phyloP scores from a whole-genome alignment of 2,888 invertebrate species.

The Crossocerus cetratus region DNA sequence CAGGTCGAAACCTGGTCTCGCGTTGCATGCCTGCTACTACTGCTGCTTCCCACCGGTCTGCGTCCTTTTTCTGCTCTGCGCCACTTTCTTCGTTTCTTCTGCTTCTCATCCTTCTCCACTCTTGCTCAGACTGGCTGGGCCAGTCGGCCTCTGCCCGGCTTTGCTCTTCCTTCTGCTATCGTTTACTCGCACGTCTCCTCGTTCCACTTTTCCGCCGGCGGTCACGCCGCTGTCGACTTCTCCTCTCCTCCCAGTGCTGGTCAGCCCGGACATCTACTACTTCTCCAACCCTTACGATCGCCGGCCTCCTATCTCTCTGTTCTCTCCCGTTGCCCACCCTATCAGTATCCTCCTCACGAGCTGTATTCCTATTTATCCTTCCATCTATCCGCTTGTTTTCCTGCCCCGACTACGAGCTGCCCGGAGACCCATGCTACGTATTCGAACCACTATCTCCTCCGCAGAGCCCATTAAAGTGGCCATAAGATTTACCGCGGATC shows the following conservation, averaged over 20 bases:
- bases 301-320: background rate
- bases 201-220: background rate
- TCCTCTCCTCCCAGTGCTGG: too few species aligned
- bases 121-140: background rate
- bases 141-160: background rate
- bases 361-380: slow-evolving; percentile 11
- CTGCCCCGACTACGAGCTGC: slow-evolving; percentile 4
- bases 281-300: background rate
- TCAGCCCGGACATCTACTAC: background rate
- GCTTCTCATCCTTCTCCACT: slow-evolving; percentile 4
- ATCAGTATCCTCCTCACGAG: background rate
- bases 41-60: slow-evolving; percentile 20
- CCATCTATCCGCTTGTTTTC: background rate
- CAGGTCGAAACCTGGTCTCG: slow-evolving; percentile 10
- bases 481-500: slow-evolving; percentile 2
- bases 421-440: background rate
- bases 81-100: slow-evolving; percentile 3
- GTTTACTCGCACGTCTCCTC: slow-evolving; percentile 3
- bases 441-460: slow-evolving; percentile 2
- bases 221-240: background rate
- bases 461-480: slow-evolving; percentile 10
- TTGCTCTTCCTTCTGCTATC: background rate
- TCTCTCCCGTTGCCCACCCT: background rate
- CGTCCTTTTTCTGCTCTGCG: slow-evolving; percentile 7
- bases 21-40: slow-evolving; percentile 11